Evolutionary conservation across 2,113 vertebrate genomes (phyloP).

Genomic region (Tachysurus vachellii): DNA sequence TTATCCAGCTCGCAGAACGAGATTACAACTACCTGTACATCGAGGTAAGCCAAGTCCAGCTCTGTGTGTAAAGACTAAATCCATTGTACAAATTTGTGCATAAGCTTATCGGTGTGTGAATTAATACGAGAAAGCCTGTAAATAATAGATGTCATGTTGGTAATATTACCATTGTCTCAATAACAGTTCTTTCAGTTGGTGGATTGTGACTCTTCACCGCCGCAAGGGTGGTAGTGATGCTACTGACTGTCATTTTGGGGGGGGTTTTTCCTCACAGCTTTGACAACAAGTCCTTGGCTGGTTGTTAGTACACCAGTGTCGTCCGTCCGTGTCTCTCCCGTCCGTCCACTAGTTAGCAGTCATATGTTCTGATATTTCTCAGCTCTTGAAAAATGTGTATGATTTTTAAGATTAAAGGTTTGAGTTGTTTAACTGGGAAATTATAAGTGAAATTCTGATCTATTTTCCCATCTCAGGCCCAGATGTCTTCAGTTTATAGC

Average conservation of each 20-base stretch:
- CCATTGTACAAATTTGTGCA: background rate
- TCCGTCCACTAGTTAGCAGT: too few relatives aligned
- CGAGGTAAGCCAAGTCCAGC: conserved; percentile 76
- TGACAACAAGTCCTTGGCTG: background rate
- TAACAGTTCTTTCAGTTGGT: background rate
- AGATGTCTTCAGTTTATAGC: background rate
- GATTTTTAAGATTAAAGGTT: background rate
- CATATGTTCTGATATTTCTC: background rate
- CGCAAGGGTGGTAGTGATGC: background rate
- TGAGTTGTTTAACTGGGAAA: background rate
- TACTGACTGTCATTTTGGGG: background rate
- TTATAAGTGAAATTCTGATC: background rate
- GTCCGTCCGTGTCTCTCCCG: background rate
- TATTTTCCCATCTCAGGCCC: background rate
- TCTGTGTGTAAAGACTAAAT: background rate
- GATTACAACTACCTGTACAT: conserved; percentile 98
- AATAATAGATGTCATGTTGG: background rate
- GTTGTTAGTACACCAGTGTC: background rate
- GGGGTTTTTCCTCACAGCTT: background rate
- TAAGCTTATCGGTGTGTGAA: background rate
- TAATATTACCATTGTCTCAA: background rate
- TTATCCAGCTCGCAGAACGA: conserved; percentile 92
- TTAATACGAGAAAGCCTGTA: background rate
- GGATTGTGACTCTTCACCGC: background rate
- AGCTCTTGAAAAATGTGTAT: too few relatives aligned